These are phyloP conservation scores for Caenorhabditis auriculariae DNA, from an alignment of 2,888 invertebrate genomes.

Conservation along the genomic window DNA sequence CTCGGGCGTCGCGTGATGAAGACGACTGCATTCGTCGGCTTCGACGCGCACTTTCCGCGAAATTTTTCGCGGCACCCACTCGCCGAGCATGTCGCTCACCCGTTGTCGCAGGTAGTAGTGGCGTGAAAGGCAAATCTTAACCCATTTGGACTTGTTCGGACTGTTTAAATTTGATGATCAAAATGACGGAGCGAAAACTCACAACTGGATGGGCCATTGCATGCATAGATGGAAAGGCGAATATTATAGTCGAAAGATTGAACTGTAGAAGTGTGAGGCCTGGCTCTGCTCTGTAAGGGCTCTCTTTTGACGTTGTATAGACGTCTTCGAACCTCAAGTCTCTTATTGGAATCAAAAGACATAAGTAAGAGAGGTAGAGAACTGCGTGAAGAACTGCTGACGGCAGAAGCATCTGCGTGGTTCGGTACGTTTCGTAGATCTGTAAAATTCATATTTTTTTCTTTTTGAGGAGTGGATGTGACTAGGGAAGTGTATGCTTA, in stretches of 20 bases:
- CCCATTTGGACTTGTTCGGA: not conserved
- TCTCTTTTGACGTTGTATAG: not conserved
- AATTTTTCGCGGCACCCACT: not conserved
- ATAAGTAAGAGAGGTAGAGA: conserved; percentile 26
- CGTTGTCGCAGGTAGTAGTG: conserved; percentile 32
- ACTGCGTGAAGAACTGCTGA: conserved; percentile 31
- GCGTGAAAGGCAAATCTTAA: conserved; percentile 24
- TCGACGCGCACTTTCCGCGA: not conserved
- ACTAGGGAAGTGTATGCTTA: too few species aligned
- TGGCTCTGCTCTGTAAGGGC: conserved; percentile 11
- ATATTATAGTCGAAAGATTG: conserved; percentile 30
- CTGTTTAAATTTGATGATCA: not conserved
- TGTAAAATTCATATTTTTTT: conserved; percentile 3
- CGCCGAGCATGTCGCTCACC: conserved; percentile 12
- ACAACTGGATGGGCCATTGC: conserved; percentile 34
- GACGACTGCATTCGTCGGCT: conserved; percentile 5
- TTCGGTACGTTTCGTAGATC: conserved; percentile 33
- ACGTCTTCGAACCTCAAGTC: conserved; percentile 22
- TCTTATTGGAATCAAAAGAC: conserved; percentile 23
- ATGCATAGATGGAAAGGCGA: conserved; percentile 26
- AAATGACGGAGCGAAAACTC: conserved; percentile 4
- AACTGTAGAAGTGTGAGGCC: conserved; percentile 14
- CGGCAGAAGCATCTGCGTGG: conserved; percentile 30
- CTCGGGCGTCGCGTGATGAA: conserved; percentile 17
- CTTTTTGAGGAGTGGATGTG: not conserved